Evolutionary conservation across 2,888 invertebrate species (phyloP), one percentile per base, ranked within the genome.

Genomic region (Diarsia dahlii): DNA sequence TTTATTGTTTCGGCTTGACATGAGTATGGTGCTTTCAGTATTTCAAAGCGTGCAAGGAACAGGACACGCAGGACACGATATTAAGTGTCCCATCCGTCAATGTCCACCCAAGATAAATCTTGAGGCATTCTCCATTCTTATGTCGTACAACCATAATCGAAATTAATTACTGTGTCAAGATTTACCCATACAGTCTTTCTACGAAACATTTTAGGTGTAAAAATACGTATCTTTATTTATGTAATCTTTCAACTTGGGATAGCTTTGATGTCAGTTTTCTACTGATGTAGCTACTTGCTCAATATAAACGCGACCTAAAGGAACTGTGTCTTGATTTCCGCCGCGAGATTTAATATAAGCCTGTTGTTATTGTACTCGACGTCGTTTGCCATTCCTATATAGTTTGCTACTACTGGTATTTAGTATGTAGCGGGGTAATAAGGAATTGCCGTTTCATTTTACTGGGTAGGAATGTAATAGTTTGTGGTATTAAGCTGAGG

Each of bases 261-360:
- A 13, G 9, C 52, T n/a, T 2, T 75, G 28, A 28, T 28, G 28
- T 28, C 28, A 28, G 28, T 28, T 28, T 28, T 28, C 18, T 8
- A 68, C 50, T 78, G 18, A 15, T 15, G 1, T n/a, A 34, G 8
- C 9, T 3, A 45, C 77, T 78, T 9, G 45, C 20, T 12, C 15
- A 34, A 45, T 48, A 13, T 60, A 50, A 74, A 34, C 75, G 45
- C 54, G 12, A 6, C 52, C 23, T 68, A 54, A 69, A 66, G n/a
- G 15, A 20, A n/a, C 52, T 20, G 34, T n/a, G 39, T 52, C n/a
- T 77, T 56, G 56, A 74, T 74, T 69, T 85, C 79, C 76, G 63
- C 39, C 58, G 28, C 15, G 67, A 72, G 50, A 63, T 52, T 82
- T 79, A 82, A 76, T 79, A 71, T 71, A 72, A 80, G 70, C 74